Evolutionary conservation across 2,888 invertebrate genomes (phyloP), one percentile per base, ranked within the genome.

Genomic region (Dynastes hyllus): DNA sequence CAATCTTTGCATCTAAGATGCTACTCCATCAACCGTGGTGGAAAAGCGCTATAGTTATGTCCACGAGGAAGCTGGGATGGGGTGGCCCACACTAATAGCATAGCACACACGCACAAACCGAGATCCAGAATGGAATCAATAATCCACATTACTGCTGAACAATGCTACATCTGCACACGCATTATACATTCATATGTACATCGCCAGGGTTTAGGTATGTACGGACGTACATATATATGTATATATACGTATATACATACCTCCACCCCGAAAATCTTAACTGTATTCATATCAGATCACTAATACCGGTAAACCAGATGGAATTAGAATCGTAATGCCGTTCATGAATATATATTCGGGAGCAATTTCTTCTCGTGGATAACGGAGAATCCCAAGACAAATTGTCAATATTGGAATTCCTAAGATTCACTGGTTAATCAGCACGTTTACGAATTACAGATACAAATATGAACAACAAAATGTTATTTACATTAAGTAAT

Each of bases 81-180:
- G 83, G 81, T 80, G 81, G 80, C 81, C 81, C 81, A 83, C 83
- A 82, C 82, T 83, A 82, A 83, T 83, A 81, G 82, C 83, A 82
- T 71, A 81, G 82, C 83, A 83, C 82, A 83, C 83, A 83, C 82
- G 81, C 81, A 83, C 82, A 81, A 79, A 82, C 80, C 81, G 81
- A 82, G 82, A 82, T 83, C 83, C 81, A 81, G 80, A 81, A 83
- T 81, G 82, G 82, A 83, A 83, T 83, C 83, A 83, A 83, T 83
- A 83, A 85, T 85, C 84, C 84, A 85, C 85, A 85, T 85, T 85
- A 85, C 83, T 78, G 82, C 82, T 81, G 84, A 85, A 85, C 85
- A 85, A 85, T 85, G 84, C 82, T 84, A 85, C 85, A 86, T 86
- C 85, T 86, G 85, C 85, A 86, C 86, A 86, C 86, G 85, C 86